phyloP scores from a whole-genome alignment of 2,113 vertebrate genomes.

The Pteropus alecto region DNA sequence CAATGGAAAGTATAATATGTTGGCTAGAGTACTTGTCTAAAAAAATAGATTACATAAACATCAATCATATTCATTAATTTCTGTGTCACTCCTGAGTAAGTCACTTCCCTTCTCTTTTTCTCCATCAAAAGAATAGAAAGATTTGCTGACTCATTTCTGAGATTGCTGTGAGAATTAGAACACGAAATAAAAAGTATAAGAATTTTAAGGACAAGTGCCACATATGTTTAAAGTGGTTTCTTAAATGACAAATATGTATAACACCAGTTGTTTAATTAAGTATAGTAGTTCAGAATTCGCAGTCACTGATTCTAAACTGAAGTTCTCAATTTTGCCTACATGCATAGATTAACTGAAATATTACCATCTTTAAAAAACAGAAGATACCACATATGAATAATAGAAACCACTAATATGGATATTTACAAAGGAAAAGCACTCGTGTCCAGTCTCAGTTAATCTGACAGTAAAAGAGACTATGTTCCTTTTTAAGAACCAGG shows the following conservation, averaged over 20 bases:
- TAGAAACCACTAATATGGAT: background rate
- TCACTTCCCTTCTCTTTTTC: background rate
- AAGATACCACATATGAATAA: background rate
- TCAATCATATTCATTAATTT: background rate
- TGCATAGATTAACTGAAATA: background rate
- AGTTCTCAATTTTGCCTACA: background rate
- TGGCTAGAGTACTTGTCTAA: background rate
- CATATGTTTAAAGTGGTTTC: background rate
- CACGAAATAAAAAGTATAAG: background rate
- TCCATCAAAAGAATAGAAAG: background rate
- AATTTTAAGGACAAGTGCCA: background rate
- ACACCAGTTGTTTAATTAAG: background rate
- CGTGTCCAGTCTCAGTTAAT: background rate
- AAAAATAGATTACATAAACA: background rate
- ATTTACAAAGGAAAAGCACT: background rate
- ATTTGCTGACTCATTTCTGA: background rate
- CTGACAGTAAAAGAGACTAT: background rate
- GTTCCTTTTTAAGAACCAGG: background rate
- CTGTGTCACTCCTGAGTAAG: background rate
- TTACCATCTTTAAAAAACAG: background rate
- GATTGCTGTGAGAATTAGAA: background rate
- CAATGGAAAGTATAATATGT: background rate
- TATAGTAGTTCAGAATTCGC: background rate
- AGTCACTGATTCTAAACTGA: background rate
- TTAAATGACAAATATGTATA: background rate